Conservation (phyloP, 1,140 invertebrate genomes). For the Sycobia sp. region DNA sequence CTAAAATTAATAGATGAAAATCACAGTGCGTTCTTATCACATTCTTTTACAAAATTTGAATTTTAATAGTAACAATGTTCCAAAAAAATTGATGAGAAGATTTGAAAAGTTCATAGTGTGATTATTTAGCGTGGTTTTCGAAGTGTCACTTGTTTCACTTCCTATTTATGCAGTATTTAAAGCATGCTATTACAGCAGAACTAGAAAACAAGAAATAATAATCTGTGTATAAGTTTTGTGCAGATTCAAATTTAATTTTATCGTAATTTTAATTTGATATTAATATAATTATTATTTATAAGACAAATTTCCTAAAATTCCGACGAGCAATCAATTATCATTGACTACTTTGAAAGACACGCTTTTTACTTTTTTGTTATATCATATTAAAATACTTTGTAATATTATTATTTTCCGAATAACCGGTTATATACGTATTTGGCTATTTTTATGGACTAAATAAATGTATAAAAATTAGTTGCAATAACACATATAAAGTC, state of each 20-base stretch:
- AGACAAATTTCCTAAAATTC: not conserved
- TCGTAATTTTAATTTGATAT: not conserved
- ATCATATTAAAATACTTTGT: constrained; percentile 6
- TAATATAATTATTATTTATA: not conserved
- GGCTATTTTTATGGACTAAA: constrained; percentile 1
- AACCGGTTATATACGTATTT: not conserved
- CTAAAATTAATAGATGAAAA: constrained; percentile 1
- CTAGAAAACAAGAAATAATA: not conserved
- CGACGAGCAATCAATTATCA: constrained; percentile 5
- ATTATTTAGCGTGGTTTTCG: not conserved
- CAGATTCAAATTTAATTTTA: no score
- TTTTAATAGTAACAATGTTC: not conserved
- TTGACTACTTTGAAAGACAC: not conserved
- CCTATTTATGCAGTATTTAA: no score
- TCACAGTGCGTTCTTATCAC: constrained; percentile 17
- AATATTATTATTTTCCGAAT: constrained; percentile 4
- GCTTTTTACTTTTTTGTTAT: not conserved
- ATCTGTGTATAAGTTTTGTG: no score
- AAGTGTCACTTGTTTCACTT: not conserved
- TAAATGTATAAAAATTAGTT: not conserved
- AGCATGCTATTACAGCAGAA: no score
- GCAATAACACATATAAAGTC: not conserved
- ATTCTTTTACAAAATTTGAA: constrained; percentile 16
- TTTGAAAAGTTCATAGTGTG: not conserved
- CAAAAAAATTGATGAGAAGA: not conserved